Evolutionary conservation across 2,113 vertebrate genomes (phyloP).

Genomic region (Orycteropus afer): DNA sequence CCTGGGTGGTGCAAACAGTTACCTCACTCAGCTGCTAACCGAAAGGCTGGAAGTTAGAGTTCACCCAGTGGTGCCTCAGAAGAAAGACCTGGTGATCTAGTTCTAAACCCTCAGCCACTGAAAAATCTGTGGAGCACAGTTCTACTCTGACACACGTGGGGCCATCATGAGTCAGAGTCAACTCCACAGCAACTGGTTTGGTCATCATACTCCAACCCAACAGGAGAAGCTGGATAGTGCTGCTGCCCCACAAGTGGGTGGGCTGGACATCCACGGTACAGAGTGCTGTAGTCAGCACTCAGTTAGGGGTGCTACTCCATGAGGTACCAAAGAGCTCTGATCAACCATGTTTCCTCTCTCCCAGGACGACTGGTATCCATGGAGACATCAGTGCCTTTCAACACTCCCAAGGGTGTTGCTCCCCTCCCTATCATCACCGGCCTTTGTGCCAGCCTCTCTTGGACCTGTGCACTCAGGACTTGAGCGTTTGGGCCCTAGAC

Average conservation of each 20-base stretch:
- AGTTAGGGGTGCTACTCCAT: neutral
- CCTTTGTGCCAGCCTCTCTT: neutral
- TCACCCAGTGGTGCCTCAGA: neutral
- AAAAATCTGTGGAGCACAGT: too few species aligned
- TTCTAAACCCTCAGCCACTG: too few species aligned
- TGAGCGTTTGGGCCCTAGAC: too few species aligned
- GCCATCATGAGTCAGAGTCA: neutral
- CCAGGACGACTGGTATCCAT: neutral
- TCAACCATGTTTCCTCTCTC: neutral
- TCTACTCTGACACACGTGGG: too few species aligned
- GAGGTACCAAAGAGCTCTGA: neutral
- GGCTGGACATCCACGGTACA: neutral
- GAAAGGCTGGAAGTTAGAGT: neutral
- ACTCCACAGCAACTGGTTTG: neutral
- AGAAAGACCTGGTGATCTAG: neutral
- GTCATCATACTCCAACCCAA: neutral
- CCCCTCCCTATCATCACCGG: too few species aligned
- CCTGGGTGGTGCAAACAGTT: too few species aligned
- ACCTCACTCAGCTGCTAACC: neutral
- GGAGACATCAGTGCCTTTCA: neutral
- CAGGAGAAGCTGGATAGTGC: neutral
- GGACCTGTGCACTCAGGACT: neutral
- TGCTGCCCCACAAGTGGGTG: neutral
- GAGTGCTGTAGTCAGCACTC: neutral
- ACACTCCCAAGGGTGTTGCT: neutral